Evolutionary conservation across 2,797 vertebrate genomes (phyloP).

Genomic region (Rhabdophis nuchalis): DNA sequence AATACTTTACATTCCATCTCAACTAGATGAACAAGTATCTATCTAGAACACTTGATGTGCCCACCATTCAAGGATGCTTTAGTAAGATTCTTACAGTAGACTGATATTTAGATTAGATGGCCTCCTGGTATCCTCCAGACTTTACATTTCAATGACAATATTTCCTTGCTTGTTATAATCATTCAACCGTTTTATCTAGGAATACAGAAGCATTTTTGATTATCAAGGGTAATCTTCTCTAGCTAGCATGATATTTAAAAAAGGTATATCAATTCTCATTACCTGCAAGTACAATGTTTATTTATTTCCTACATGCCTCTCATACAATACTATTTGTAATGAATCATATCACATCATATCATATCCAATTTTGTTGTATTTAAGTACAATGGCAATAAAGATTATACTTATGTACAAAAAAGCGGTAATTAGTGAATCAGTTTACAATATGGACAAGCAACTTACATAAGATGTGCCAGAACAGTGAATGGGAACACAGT

Average conservation of each 20-base stretch:
- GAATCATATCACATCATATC: too few species aligned
- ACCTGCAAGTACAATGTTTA: too few species aligned
- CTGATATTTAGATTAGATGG: neutral
- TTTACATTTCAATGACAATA: neutral
- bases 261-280: neutral
- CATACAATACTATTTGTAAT: neutral
- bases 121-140: neutral
- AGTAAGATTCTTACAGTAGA: neutral
- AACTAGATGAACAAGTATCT: neutral
- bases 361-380: too few species aligned
- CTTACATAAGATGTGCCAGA: neutral
- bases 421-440: neutral
- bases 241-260: neutral
- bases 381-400: too few species aligned
- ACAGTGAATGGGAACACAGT: neutral
- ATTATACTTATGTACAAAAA: too few species aligned
- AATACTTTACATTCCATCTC: neutral
- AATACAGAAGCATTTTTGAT: neutral
- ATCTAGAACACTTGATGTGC: neutral
- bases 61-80: neutral
- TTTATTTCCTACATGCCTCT: neutral
- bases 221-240: neutral
- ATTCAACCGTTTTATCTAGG: neutral
- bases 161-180: neutral
- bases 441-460: neutral